Evolutionary conservation across 2,113 vertebrate genomes (phyloP).

Genomic region (Raja brachyura): DNA sequence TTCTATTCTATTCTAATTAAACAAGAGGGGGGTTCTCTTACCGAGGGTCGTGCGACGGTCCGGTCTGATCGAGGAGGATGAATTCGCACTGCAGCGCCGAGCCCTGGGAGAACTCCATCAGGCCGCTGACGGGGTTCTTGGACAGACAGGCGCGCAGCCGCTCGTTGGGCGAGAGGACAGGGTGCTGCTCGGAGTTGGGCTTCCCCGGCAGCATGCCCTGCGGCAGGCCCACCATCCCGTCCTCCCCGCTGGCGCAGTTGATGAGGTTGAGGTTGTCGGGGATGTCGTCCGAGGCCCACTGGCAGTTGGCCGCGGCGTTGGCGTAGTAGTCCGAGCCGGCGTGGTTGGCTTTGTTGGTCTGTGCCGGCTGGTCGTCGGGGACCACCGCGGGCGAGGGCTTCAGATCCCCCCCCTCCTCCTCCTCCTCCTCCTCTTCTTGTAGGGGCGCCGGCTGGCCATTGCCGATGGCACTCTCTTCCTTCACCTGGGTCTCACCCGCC

Average conservation of each 20-base stretch:
- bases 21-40: conserved; percentile 48
- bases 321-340: conserved; percentile 30
- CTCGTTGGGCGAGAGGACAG: neutral
- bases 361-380: conserved; percentile 2
- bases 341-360: neutral
- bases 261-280: conserved; percentile 79
- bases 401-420: fast-evolving
- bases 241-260: conserved; percentile 42
- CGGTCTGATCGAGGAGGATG: conserved; percentile 82
- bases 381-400: neutral
- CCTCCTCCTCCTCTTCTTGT: too few species aligned
- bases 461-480: neutral
- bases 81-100: conserved; percentile 78
- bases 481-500: fast-evolving
- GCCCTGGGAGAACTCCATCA: conserved; percentile 86
- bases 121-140: conserved; percentile 82
- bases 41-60: conserved; percentile 88
- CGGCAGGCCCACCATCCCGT: conserved; percentile 46
- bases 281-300: conserved; percentile 85
- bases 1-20: too few species aligned
- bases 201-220: neutral
- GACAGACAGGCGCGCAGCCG: conserved; percentile 83
- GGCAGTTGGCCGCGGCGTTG: conserved; percentile 55
- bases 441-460: conserved; percentile 44
- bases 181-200: neutral